phyloP scores from a whole-genome alignment of 1,140 invertebrate species.

The Drosophila auraria region DNA sequence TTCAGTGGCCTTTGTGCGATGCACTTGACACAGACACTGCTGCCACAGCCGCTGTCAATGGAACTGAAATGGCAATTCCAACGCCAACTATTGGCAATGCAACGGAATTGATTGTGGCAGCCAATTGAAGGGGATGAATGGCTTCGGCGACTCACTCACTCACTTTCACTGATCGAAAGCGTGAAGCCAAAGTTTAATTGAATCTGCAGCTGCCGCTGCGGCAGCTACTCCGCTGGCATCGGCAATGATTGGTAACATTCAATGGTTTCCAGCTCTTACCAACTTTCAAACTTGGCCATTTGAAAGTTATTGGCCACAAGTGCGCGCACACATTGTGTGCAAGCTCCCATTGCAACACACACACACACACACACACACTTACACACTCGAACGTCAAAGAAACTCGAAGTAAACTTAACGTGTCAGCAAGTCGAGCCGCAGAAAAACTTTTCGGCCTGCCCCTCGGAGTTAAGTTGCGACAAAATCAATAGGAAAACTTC shows the following conservation, averaged over 20 bases:
- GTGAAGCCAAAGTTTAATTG: conserved; percentile 81
- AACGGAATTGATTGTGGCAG: conserved; percentile 49
- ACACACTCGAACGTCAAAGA: conserved; percentile 7
- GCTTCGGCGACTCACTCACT: conserved; percentile 45
- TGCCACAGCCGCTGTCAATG: conserved; percentile 46
- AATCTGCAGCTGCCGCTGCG: conserved; percentile 53
- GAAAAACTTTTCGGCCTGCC: conserved; percentile 45
- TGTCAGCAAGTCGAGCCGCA: conserved; percentile 50
- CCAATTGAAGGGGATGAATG: conserved; percentile 32
- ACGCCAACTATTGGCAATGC: conserved; percentile 27
- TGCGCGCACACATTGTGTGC: conserved; percentile 31
- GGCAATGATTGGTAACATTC: conserved; percentile 73
- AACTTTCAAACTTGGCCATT: conserved; percentile 79
- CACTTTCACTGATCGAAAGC: conserved; percentile 80
- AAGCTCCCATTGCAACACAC: conserved; percentile 22
- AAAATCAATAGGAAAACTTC: conserved; percentile 76
- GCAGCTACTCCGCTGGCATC: conserved; percentile 22
- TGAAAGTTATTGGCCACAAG: conserved; percentile 76
- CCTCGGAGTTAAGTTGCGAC: conserved; percentile 50
- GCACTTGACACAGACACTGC: conserved; percentile 65
- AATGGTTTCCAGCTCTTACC: conserved; percentile 55
- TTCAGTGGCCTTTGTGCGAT: conserved; percentile 60
- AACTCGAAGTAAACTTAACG: conserved; percentile 54
- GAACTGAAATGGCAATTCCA: conserved; percentile 29
- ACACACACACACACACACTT: conserved; percentile 12